Evolutionary conservation across 2,888 invertebrate genomes (phyloP).

Genomic region (Silvanus unidentatus): DNA sequence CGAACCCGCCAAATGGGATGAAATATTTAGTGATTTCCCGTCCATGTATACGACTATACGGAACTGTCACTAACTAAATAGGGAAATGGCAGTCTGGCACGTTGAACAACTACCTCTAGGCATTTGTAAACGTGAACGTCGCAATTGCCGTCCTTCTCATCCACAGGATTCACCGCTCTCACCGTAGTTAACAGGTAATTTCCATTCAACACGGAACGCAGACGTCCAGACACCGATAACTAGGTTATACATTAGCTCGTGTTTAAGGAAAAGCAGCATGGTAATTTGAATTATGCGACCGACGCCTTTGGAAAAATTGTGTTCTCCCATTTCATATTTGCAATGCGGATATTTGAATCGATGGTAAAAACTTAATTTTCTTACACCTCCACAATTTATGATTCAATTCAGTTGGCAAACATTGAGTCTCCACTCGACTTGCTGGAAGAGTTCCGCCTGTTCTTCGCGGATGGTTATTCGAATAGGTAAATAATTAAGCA

Average conservation of each 20-base stretch:
- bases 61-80: conserved; percentile 2
- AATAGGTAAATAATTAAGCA: too few species aligned
- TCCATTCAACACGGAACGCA: conserved; percentile 21
- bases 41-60: neutral
- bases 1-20: neutral
- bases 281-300: too few species aligned
- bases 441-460: too few species aligned
- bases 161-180: conserved; percentile 13
- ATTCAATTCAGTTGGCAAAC: too few species aligned
- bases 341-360: neutral
- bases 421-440: too few species aligned
- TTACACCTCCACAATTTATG: too few species aligned
- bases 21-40: conserved; percentile 2
- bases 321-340: neutral
- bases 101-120: conserved; percentile 4
- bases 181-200: conserved; percentile 27
- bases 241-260: conserved; percentile 20
- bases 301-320: too few species aligned
- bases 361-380: neutral
- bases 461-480: too few species aligned
- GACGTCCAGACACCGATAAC: conserved; percentile 25
- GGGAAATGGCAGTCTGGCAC: conserved; percentile 6
- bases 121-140: conserved; percentile 13
- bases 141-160: conserved; percentile 12
- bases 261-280: neutral